A percentile compares a stretch with the other conserved stretches of the same genome.
These are phyloP conservation scores for Aegithalos caudatus DNA, from an alignment of 2,113 vertebrate species.

Conservation along the genomic window DNA sequence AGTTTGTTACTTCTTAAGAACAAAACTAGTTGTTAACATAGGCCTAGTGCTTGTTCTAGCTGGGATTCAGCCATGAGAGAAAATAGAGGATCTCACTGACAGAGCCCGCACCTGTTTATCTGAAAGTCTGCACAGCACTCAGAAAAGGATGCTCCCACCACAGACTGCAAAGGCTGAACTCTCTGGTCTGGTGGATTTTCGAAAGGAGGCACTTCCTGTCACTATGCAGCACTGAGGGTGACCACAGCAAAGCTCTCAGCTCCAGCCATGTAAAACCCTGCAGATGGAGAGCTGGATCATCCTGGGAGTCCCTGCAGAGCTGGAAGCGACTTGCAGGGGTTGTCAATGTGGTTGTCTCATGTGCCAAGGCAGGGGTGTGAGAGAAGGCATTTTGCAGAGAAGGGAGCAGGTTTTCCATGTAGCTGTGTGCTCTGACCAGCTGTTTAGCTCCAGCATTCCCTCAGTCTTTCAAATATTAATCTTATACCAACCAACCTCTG, in stretches of 20 bases:
- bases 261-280: not conserved
- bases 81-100: not conserved
- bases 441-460: not conserved
- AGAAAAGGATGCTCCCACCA: not conserved
- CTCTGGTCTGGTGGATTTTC: not conserved
- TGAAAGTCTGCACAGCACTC: not conserved
- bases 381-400: not conserved
- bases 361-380: not conserved
- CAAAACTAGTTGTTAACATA: not conserved
- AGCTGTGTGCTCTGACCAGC: not conserved
- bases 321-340: not conserved
- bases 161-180: not conserved
- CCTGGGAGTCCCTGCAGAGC: not conserved
- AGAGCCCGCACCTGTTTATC: not conserved
- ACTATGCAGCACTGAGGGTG: not conserved
- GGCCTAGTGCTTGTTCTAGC: not conserved
- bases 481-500: not conserved
- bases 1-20: not conserved
- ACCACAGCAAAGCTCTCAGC: not conserved
- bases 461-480: not conserved
- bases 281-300: rapidly evolving
- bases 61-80: not conserved
- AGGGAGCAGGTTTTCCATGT: not conserved
- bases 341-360: not conserved
- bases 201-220: not conserved